Conservation (phyloP, 2,113 vertebrate genomes). For the Pterophyllum scalare region DNA sequence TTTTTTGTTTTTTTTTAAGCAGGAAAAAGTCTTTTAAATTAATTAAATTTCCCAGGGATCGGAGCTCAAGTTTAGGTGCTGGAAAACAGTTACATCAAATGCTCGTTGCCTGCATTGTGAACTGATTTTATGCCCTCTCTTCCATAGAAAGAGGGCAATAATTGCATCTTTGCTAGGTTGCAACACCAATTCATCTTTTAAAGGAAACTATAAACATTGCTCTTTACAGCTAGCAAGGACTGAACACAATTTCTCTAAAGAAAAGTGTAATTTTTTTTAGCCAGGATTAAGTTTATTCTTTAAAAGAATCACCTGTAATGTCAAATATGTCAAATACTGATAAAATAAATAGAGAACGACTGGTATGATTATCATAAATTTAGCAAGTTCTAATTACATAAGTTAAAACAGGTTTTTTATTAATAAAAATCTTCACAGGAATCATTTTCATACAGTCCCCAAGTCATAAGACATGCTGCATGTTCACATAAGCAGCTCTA, state of each 20-base stretch:
- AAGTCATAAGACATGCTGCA: not conserved
- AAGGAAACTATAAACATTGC: accelerated
- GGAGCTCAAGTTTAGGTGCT: not conserved
- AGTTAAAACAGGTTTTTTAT: not conserved
- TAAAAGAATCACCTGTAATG: not conserved
- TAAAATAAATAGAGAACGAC: not conserved
- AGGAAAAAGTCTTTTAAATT: not conserved
- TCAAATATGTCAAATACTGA: not conserved
- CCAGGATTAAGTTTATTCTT: not conserved
- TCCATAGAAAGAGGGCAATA: too few species aligned
- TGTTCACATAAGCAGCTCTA: not conserved
- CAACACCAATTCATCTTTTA: not conserved
- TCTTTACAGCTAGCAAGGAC: not conserved
- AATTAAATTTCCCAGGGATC: not conserved
- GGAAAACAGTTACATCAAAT: not conserved
- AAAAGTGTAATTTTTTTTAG: not conserved
- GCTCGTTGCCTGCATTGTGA: not conserved
- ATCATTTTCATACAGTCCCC: not conserved
- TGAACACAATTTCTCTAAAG: not conserved
- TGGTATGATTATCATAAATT: accelerated
- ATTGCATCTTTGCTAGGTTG: accelerated
- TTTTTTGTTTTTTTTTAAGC: not conserved
- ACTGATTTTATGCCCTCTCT: not conserved
- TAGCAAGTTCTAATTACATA: not conserved
- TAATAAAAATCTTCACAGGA: not conserved